phyloP scores from a whole-genome alignment of 1,140 invertebrate species.

The Megalonaias nervosa region DNA sequence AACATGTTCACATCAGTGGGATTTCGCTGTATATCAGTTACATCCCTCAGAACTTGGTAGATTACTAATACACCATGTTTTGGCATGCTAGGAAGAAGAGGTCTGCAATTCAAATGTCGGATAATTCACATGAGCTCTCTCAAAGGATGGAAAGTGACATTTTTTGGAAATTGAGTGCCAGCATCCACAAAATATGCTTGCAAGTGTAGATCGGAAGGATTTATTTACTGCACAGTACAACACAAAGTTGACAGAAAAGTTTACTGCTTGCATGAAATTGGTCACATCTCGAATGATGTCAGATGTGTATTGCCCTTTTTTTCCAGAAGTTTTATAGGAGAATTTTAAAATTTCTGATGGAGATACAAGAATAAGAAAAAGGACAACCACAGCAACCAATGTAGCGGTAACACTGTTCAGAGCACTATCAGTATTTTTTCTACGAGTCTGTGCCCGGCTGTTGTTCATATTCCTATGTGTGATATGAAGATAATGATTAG shows the following conservation, averaged over 20 bases:
- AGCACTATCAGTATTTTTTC: constrained; percentile 52
- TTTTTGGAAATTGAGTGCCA: constrained; percentile 12
- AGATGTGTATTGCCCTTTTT: constrained; percentile 26
- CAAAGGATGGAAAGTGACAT: constrained; percentile 16
- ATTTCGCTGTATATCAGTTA: too few relatives aligned
- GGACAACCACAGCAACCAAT: constrained; percentile 64
- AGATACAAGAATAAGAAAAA: constrained; percentile 68
- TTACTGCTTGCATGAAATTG: constrained; percentile 69
- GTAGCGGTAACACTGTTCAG: constrained; percentile 68
- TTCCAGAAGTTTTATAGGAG: constrained; percentile 22
- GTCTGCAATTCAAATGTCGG: too few relatives aligned
- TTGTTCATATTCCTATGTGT: too few relatives aligned
- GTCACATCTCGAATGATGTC: constrained; percentile 60
- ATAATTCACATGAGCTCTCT: constrained; percentile 17
- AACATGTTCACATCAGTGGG: too few relatives aligned
- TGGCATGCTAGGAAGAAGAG: too few relatives aligned
- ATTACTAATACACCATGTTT: too few relatives aligned
- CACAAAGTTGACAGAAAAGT: constrained; percentile 69
- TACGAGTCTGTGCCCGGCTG: not conserved
- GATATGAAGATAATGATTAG: too few relatives aligned
- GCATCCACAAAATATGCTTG: constrained; percentile 57
- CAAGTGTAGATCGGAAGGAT: constrained; percentile 63
- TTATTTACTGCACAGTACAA: constrained; percentile 70
- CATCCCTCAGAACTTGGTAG: too few relatives aligned
- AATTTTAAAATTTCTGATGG: constrained; percentile 68